Conservation (phyloP, 2,888 invertebrate genomes). For the Toxonevra muliebris region DNA sequence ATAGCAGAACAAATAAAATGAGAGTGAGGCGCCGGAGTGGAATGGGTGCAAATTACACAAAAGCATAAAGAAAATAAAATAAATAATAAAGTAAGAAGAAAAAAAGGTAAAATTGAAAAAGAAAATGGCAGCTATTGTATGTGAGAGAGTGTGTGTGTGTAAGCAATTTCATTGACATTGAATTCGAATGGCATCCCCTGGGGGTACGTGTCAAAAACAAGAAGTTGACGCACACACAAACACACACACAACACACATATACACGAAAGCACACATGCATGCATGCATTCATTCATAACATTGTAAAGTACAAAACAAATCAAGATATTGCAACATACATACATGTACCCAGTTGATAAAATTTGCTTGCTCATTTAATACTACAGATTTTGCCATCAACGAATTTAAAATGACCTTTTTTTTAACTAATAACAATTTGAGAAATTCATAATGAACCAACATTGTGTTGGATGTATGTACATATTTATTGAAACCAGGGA, state of each 20-base stretch:
- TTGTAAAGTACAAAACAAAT: no score
- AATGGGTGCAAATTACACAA: neutral
- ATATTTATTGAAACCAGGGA: no score
- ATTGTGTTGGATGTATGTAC: no score
- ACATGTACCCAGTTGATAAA: no score
- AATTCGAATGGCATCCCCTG: slow-evolving; percentile 7
- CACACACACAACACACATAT: neutral
- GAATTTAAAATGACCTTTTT: no score
- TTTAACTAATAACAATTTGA: no score
- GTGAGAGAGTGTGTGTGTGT: no score
- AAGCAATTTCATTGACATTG: slow-evolving; percentile 18
- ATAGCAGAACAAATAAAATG: neutral
- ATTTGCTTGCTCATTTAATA: no score
- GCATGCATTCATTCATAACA: no score
- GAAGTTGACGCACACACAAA: slow-evolving; percentile 2
- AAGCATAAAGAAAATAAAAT: neutral
- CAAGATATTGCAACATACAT: no score
- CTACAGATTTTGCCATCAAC: no score
- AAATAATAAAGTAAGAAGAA: neutral
- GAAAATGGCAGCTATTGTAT: slow-evolving; percentile 11
- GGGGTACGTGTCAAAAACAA: slow-evolving; percentile 18
- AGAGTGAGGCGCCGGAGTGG: neutral
- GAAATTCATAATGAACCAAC: no score
- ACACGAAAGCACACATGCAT: neutral
- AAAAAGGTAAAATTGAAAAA: neutral